Evolutionary conservation across 2,113 vertebrate genomes (phyloP), one percentile per base, ranked within the genome.

Genomic region (Motacilla tschutschensis): DNA sequence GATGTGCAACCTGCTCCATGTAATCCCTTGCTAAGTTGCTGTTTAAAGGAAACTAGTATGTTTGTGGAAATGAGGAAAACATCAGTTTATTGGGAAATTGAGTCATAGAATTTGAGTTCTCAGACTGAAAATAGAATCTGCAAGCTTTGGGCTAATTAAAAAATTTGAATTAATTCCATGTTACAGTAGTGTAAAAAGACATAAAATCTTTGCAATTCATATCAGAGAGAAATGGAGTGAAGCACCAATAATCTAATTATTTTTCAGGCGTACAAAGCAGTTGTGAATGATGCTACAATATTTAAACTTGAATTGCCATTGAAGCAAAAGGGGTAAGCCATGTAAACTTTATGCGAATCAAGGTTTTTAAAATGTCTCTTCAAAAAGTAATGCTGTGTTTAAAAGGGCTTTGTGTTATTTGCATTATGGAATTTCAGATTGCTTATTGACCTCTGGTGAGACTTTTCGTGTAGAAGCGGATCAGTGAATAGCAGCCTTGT

Each of bases 221-320:
- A 12, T 50, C 55, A 19, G 63, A 80, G 10, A 63, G 35, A 66
- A 79, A 57, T 9, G 47, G 63, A 89, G 21, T 85, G 50, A 93
- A 90, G 48, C 65, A 43, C 43, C 65, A 88, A 47, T 89, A 82
- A 89, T 81, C 38, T 78, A 60, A 91, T 93, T 95, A 33, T 96
- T 92, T 95, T 89, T 91, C 94, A 99, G 99, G 99, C 99, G 0
- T 99, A 99, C 95, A 99, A 99, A 97, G 99, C 99, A 70, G 99
- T 99, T 82, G 99, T 99, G 93, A 99, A 99, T 78, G 99, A 99
- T 92, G 99, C 99, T 95, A 99, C 99, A 19, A 99, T 99, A 97
- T 99, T 99, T 97, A 99, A 99, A 97, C 97, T 99, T 97, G 99
- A 99, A 94, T 98, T 99, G 83, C 99, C 99, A 66, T 90, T 99